Evolutionary conservation across 1,140 invertebrate genomes (phyloP).

Genomic region (Neelides sp.): DNA sequence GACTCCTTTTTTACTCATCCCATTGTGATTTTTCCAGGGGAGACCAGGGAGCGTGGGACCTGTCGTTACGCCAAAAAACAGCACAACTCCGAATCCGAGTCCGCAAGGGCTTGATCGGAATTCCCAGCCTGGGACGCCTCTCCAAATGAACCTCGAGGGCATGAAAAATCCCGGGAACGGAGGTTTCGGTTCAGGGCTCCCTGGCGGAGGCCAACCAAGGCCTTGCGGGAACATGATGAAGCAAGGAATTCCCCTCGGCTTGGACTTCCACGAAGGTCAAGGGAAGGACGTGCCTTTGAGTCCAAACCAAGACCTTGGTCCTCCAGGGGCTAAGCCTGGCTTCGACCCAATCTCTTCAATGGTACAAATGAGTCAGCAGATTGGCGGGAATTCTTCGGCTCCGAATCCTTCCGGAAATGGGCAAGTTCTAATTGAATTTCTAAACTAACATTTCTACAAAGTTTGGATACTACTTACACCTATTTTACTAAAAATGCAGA

Average conservation of each 20-base stretch:
- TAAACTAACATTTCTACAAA: too few species aligned
- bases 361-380: slow-evolving; percentile 83
- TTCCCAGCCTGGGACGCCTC: slow-evolving; percentile 30
- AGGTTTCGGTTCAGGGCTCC: slow-evolving; percentile 9
- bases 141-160: slow-evolving; percentile 28
- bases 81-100: slow-evolving; percentile 30
- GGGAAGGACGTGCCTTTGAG: slow-evolving; percentile 65
- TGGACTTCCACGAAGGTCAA: slow-evolving; percentile 35
- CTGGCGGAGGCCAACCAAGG: slow-evolving; percentile 15
- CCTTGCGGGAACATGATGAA: slow-evolving; percentile 27
- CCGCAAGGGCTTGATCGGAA: slow-evolving; percentile 26
- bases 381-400: slow-evolving; percentile 55
- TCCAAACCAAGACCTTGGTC: slow-evolving; percentile 50
- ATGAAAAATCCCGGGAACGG: slow-evolving; percentile 22
- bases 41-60: slow-evolving; percentile 31
- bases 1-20: neutral
- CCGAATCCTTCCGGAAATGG: slow-evolving; percentile 36
- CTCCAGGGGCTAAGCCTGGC: slow-evolving; percentile 32
- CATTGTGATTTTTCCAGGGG: slow-evolving; percentile 9
- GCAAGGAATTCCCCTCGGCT: slow-evolving; percentile 35
- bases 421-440: slow-evolving; percentile 31
- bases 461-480: neutral
- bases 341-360: slow-evolving; percentile 88
- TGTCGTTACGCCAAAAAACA: slow-evolving; percentile 25
- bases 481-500: neutral